These are phyloP conservation scores for Mechanitis mazaeus DNA, from an alignment of 2,888 invertebrate genomes.

Conservation along the genomic window DNA sequence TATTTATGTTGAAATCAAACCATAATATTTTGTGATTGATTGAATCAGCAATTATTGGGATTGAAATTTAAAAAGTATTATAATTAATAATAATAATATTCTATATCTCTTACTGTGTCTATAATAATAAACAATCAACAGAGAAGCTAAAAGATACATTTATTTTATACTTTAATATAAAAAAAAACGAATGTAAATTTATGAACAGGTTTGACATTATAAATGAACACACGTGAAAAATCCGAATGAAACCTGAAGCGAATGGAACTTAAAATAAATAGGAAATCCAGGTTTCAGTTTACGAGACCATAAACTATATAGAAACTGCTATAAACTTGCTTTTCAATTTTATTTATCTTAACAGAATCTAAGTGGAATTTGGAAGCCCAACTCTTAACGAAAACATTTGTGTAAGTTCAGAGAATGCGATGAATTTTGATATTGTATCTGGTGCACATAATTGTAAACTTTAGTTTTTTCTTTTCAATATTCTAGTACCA, in stretches of 20 bases:
- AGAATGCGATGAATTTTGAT: neutral
- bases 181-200: too few relatives aligned
- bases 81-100: too few relatives aligned
- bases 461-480: neutral
- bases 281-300: constrained; percentile 15
- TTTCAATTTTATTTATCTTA: constrained; percentile 26
- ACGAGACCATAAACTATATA: constrained; percentile 18
- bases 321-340: constrained; percentile 20
- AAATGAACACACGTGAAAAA: neutral
- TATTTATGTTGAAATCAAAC: too few relatives aligned
- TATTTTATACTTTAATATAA: too few relatives aligned
- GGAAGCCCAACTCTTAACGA: constrained; percentile 3
- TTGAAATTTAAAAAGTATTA: too few relatives aligned
- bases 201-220: neutral
- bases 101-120: too few relatives aligned
- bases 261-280: constrained; percentile 5
- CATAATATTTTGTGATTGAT: too few relatives aligned
- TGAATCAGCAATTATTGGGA: too few relatives aligned
- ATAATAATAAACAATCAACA: too few relatives aligned
- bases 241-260: neutral
- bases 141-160: too few relatives aligned
- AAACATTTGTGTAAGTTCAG: constrained; percentile 4
- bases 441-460: neutral
- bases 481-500: too few relatives aligned
- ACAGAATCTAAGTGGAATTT: neutral